These are phyloP conservation scores for Epizoanthus stellaris DNA, from an alignment of 92 coral and sea anemone genomes.

Conservation along the genomic window DNA sequence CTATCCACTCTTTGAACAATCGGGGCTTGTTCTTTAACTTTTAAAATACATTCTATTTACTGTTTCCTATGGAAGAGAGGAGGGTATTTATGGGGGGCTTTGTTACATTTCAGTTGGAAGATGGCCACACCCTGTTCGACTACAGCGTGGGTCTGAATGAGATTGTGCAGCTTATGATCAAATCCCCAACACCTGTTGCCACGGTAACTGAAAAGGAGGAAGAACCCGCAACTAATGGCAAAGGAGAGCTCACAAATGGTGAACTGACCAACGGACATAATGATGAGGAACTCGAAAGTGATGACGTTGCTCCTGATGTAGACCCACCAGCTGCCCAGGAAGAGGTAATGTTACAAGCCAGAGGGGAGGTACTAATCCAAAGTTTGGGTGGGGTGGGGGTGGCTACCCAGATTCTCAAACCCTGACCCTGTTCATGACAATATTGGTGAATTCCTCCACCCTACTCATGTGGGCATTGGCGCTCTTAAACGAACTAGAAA, in stretches of 20 bases:
- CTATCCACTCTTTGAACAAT: no score
- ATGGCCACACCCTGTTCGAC: slow-evolving; percentile 94
- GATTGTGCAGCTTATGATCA: slow-evolving; percentile 88
- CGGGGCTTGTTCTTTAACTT: no score
- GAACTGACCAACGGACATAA: slow-evolving; percentile 2
- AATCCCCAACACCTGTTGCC: slow-evolving; percentile 43
- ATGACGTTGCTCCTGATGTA: not conserved
- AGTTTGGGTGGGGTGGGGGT: no score
- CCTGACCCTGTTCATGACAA: no score
- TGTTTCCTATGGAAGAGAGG: no score
- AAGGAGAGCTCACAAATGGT: slow-evolving; percentile 1
- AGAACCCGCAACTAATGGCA: not conserved
- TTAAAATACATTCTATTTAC: no score
- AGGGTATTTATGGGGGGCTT: no score
- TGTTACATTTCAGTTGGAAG: slow-evolving; percentile 72
- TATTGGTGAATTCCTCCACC: not conserved
- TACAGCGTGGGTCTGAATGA: slow-evolving; percentile 92
- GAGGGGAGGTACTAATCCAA: no score
- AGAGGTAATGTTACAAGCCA: not conserved
- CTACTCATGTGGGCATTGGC: not conserved
- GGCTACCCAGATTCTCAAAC: no score
- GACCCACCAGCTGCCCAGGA: not conserved
- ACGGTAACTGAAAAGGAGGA: slow-evolving; percentile 45
- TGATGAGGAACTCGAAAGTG: not conserved
- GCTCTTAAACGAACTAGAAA: no score